phyloP scores from a whole-genome alignment of 2,113 vertebrate species.

The Spheniscus mendiculus region DNA sequence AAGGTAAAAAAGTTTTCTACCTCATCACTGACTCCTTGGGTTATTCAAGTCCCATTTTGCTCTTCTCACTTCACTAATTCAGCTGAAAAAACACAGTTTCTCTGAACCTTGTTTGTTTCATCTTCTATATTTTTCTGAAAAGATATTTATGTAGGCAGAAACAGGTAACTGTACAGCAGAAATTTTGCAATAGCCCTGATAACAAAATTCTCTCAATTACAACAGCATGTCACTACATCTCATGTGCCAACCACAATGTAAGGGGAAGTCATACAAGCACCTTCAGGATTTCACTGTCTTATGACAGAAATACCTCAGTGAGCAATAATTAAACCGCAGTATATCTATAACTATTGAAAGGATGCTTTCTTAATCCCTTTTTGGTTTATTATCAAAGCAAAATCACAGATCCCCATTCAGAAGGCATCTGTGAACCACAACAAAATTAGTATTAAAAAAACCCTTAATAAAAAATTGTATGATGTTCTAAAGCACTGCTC shows the following conservation, averaged over 20 bases:
- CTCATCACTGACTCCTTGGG: neutral
- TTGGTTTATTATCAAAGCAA: neutral
- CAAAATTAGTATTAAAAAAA: neutral
- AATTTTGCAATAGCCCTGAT: neutral
- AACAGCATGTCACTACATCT: neutral
- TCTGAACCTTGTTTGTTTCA: neutral
- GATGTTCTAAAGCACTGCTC: neutral
- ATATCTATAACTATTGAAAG: neutral
- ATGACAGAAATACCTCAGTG: neutral
- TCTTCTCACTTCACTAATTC: neutral
- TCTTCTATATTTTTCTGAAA: neutral
- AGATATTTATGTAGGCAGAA: neutral
- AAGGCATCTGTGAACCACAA: neutral
- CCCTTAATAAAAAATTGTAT: neutral
- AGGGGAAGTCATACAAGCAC: neutral
- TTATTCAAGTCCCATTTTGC: neutral
- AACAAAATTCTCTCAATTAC: neutral
- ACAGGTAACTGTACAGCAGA: neutral
- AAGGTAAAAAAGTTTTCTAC: slow-evolving; percentile 25
- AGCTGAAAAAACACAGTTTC: neutral
- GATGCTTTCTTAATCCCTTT: neutral
- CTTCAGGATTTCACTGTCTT: neutral
- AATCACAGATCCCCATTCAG: neutral
- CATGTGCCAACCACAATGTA: neutral
- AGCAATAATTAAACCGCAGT: neutral